Conservation (phyloP, 1,140 invertebrate species). For the Macrosteles quadrilineatus region DNA sequence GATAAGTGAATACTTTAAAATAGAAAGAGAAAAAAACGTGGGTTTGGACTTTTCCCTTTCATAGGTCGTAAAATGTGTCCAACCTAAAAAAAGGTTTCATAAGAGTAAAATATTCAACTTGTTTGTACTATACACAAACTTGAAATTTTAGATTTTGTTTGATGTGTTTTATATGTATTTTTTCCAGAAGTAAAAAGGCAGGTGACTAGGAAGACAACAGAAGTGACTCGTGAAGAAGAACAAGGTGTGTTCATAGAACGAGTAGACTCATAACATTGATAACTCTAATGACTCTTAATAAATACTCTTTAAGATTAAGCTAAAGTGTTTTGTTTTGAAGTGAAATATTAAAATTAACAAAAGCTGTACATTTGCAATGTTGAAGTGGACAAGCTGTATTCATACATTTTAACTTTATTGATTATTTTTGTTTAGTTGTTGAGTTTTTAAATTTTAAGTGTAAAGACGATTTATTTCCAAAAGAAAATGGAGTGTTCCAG, state of each 20-base stretch:
- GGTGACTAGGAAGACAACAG: conserved; percentile 8
- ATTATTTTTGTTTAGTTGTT: not conserved
- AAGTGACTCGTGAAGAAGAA: conserved; percentile 1
- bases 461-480: not conserved
- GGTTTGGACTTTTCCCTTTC: too few species aligned
- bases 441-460: not conserved
- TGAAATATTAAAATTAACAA: conserved; percentile 6
- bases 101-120: too few species aligned
- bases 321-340: not conserved
- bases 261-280: conserved; percentile 17
- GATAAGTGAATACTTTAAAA: too few species aligned
- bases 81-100: too few species aligned
- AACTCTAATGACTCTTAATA: too few species aligned
- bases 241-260: conserved; percentile 18
- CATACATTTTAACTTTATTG: conserved; percentile 9
- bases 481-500: not conserved
- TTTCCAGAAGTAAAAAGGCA: conserved; percentile 18
- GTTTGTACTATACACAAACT: too few species aligned
- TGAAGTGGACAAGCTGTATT: conserved; percentile 19
- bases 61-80: too few species aligned
- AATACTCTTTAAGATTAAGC: not conserved
- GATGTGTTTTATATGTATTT: not conserved
- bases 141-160: too few species aligned
- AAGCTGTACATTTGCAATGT: conserved; percentile 20
- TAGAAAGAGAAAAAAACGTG: too few species aligned